Evolutionary conservation across 2,113 vertebrate species (phyloP).

Genomic region (Aplodontia rufa): DNA sequence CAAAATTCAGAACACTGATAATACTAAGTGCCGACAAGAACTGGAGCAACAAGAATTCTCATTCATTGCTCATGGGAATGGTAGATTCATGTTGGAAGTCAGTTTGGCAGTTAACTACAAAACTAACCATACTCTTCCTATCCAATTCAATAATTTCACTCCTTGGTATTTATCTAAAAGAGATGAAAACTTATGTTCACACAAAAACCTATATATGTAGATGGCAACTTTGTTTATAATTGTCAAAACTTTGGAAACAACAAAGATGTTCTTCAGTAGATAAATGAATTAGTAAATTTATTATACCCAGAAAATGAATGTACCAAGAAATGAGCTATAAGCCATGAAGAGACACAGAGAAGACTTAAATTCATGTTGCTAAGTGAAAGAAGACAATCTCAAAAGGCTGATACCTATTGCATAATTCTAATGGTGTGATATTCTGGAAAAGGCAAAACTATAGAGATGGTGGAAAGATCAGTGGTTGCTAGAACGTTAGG

Average conservation of each 20-base stretch:
- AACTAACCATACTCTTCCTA: not conserved
- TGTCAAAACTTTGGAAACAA: too few relatives aligned
- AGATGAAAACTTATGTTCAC: not conserved
- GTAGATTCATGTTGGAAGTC: not conserved
- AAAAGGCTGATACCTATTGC: too few relatives aligned
- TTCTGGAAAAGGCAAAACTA: too few relatives aligned
- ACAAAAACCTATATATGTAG: not conserved
- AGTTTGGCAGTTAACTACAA: not conserved
- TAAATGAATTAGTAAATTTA: not conserved
- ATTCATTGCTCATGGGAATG: not conserved
- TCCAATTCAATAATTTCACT: too few relatives aligned
- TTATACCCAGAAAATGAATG: not conserved
- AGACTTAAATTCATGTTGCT: not conserved
- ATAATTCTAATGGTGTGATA: too few relatives aligned
- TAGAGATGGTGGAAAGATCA: too few relatives aligned
- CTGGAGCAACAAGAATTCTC: too few relatives aligned
- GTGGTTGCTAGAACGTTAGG: too few relatives aligned
- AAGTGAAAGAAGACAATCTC: too few relatives aligned
- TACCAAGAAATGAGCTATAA: not conserved
- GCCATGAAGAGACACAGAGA: not conserved
- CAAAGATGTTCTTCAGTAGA: too few relatives aligned
- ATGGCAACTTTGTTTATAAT: too few relatives aligned
- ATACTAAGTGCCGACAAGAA: not conserved
- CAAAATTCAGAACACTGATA: too few relatives aligned
- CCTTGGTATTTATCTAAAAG: not conserved